Percentiles rank a stretch among this genome's conserved stretches.
phyloP scores from a whole-genome alignment of 2,888 invertebrate species.

The Schizaphis graminum region DNA sequence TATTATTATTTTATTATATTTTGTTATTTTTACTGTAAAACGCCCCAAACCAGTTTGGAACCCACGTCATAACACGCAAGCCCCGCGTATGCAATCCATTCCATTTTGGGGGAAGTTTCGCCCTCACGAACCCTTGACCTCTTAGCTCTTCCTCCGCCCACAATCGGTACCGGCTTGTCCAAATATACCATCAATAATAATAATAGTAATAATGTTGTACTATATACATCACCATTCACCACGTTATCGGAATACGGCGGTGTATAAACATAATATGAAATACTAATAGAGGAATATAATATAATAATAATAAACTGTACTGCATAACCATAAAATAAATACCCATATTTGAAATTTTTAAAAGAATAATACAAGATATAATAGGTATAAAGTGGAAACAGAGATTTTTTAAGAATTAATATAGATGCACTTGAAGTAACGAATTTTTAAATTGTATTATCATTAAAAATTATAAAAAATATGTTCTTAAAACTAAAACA shows the following conservation, averaged over 20 bases:
- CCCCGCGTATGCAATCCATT: background rate
- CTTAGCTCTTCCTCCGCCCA: constrained; percentile 36
- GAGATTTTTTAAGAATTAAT: no score
- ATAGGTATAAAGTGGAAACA: no score
- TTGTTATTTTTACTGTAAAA: constrained; percentile 36
- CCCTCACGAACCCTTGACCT: constrained; percentile 47
- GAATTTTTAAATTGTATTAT: no score
- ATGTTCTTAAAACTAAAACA: no score
- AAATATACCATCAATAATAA: constrained; percentile 50
- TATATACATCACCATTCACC: background rate
- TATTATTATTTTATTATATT: background rate
- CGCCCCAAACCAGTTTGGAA: constrained; percentile 35
- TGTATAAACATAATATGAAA: background rate
- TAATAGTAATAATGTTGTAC: background rate
- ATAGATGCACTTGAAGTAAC: no score
- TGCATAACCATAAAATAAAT: background rate
- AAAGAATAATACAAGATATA: no score
- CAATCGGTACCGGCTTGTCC: constrained; percentile 39
- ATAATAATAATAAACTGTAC: background rate
- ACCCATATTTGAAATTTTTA: background rate
- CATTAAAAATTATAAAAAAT: no score
- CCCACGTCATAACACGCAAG: background rate
- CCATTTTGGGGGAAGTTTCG: constrained; percentile 19
- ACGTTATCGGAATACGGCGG: background rate
- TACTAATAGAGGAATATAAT: background rate